These are phyloP conservation scores for Chrysina gloriosa DNA, from an alignment of 2,888 invertebrate genomes.

Conservation along the genomic window DNA sequence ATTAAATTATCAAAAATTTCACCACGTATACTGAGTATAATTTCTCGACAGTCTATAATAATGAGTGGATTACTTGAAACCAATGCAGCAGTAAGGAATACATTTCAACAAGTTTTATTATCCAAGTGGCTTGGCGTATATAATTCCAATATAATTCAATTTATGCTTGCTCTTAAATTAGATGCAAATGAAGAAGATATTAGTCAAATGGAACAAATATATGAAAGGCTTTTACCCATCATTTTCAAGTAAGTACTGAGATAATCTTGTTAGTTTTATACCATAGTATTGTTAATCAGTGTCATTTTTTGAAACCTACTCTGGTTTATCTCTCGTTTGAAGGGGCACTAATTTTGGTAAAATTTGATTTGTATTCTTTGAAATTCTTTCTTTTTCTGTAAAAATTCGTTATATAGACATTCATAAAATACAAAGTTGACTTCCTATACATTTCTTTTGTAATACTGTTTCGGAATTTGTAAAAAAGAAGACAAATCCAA, in stretches of 20 bases:
- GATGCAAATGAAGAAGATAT: conserved; percentile 75
- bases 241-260: conserved; percentile 71
- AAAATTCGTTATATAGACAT: too few species aligned
- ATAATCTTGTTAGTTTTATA: too few species aligned
- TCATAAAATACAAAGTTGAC: too few species aligned
- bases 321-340: too few species aligned
- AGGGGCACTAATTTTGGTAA: too few species aligned
- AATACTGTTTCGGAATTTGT: too few species aligned
- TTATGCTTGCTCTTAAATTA: conserved; percentile 81
- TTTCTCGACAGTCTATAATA: conserved; percentile 68
- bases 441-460: too few species aligned
- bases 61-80: conserved; percentile 68
- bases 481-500: too few species aligned
- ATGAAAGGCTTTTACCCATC: conserved; percentile 67
- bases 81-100: conserved; percentile 62
- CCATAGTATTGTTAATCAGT: too few species aligned
- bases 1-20: conserved; percentile 49
- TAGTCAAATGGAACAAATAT: conserved; percentile 69
- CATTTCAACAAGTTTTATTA: conserved; percentile 68
- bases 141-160: conserved; percentile 75
- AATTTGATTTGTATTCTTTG: too few species aligned
- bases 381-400: too few species aligned
- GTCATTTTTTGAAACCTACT: too few species aligned
- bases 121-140: conserved; percentile 82
- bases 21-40: conserved; percentile 68